Conservation (phyloP, 2,797 vertebrate genomes). For the Threskiornis aethiopicus region DNA sequence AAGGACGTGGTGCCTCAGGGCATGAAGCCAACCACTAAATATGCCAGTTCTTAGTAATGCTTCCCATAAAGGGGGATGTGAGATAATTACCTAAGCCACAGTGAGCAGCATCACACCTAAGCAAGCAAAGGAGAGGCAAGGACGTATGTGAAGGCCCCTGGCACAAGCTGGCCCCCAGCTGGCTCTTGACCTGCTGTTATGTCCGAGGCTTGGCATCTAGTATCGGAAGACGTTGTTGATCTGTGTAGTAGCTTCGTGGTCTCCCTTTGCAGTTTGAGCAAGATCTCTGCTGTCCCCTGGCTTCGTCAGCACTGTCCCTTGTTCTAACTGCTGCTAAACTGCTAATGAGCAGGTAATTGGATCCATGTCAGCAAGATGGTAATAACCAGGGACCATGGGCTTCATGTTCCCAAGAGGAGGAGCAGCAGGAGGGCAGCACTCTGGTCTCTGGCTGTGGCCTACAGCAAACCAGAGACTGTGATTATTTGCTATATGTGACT, state of each 20-base stretch:
- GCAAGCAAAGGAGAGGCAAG: background rate
- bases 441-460: background rate
- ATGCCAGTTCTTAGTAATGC: background rate
- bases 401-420: background rate
- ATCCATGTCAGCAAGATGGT: background rate
- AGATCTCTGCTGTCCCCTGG: background rate
- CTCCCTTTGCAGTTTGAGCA: background rate
- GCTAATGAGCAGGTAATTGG: background rate
- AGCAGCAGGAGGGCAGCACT: background rate
- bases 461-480: background rate
- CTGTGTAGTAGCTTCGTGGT: background rate
- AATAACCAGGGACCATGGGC: background rate
- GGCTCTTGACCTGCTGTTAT: background rate
- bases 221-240: fast-evolving
- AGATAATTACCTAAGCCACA: background rate
- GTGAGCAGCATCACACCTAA: background rate
- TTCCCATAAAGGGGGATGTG: background rate
- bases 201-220: background rate
- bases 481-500: background rate
- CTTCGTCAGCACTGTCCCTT: background rate
- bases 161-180: background rate
- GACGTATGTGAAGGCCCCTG: background rate
- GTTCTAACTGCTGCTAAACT: background rate
- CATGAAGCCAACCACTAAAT: background rate
- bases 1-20: background rate